Conservation (phyloP, 2,888 invertebrate species). For the Tipula unca region DNA sequence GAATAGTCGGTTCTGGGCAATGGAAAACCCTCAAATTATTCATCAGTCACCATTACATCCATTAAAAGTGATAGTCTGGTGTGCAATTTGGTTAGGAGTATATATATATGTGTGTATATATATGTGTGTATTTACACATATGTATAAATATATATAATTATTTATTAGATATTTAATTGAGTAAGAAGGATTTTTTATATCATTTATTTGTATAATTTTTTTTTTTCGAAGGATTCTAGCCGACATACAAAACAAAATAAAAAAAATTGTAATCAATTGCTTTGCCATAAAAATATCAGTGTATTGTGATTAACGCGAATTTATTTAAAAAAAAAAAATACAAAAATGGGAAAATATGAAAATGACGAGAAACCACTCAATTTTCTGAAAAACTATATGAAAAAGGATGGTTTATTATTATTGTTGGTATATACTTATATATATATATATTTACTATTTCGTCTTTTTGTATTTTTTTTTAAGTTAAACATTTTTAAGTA, state of each 20-base stretch:
- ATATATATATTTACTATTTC: too few species aligned
- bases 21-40: too few species aligned
- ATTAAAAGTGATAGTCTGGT: too few species aligned
- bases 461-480: background rate
- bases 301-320: background rate
- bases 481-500: background rate
- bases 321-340: background rate
- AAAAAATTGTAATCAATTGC: background rate
- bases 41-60: too few species aligned
- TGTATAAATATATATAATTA: too few species aligned
- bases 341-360: background rate
- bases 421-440: background rate
- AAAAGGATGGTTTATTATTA: background rate
- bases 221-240: background rate
- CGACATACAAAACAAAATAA: background rate
- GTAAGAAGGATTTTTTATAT: too few species aligned
- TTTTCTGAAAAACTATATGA: background rate
- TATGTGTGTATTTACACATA: too few species aligned
- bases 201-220: too few species aligned
- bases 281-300: background rate
- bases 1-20: too few species aligned
- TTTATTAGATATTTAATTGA: too few species aligned
- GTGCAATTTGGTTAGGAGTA: too few species aligned
- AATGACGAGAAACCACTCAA: slow-evolving; percentile 8
- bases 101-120: too few species aligned